Percentiles rank a stretch among this genome's conserved stretches.
phyloP scores from a whole-genome alignment of 37 sponge, comb jelly and placozoan genomes.

The Oscarella lobularis region DNA sequence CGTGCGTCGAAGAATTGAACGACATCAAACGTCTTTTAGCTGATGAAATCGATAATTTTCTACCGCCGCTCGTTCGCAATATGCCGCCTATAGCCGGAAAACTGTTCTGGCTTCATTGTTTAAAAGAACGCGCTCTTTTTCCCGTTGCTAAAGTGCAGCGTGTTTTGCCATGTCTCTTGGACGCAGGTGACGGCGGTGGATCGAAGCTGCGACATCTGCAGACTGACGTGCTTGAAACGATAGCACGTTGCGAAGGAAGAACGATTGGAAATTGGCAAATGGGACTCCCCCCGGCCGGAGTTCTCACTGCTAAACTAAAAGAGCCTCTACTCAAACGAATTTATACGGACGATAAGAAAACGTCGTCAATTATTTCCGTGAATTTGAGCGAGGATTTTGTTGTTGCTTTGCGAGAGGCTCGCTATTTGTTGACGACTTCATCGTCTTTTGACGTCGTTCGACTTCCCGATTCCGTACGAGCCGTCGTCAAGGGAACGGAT shows the following conservation, averaged over 20 bases:
- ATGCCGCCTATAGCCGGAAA: neutral
- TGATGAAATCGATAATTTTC: neutral
- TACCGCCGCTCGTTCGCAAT: neutral
- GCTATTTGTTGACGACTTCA: too few species aligned
- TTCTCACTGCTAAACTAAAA: neutral
- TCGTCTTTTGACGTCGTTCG: neutral
- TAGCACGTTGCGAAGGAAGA: neutral
- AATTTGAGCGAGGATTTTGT: neutral
- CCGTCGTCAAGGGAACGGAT: neutral
- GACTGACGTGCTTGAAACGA: neutral
- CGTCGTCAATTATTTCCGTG: neutral
- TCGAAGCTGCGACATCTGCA: neutral
- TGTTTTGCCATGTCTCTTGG: neutral
- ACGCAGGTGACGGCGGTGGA: neutral
- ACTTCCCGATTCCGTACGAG: neutral
- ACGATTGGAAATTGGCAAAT: neutral
- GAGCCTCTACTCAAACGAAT: neutral
- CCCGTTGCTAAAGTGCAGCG: neutral
- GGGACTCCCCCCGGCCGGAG: neutral
- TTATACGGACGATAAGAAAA: too few species aligned
- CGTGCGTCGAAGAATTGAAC: neutral
- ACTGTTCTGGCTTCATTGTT: neutral
- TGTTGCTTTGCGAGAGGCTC: neutral
- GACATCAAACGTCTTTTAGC: too few species aligned
- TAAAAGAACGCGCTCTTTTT: neutral